Base-by-base conservation (phyloP, 1,140 invertebrate species). In the Idris sp. region DNA sequence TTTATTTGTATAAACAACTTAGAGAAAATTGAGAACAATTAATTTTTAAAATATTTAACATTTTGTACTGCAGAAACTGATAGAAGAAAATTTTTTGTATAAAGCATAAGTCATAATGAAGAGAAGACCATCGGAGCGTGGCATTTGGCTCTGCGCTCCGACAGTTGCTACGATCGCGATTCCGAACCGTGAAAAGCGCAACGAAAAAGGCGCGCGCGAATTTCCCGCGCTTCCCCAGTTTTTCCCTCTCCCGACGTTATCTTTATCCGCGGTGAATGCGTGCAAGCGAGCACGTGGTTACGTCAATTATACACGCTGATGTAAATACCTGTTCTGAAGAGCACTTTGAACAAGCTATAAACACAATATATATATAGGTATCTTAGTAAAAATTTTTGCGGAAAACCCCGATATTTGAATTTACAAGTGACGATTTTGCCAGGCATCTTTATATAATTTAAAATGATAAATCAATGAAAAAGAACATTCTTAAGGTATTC, bases 271-370 rank as follows among this genome's bases (percentile, higher is more conserved):
- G 26, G 31, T 31, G 36, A 28, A 16, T 65, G 54, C 53, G 58
- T 69, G 44, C 46, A 56, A 43, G 41, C 40, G 48, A 74, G 61
- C 71, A 65, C 65, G 71, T 69, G 61, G 62, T 59, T 51, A 41
- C 53, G 53, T 73, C 58, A 73, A 77, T 72, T 69, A 77, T 69
- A 53, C 31, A 35, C 28, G 33, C 53, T 28, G 19, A 62, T 22
- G 16, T 62, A 49, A 22, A 16, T 62, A 51, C 35, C 4, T 31
- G 35, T 43, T 43, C 41, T 14, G 25, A 30, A 35, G n/a, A 4
- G 6, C 19, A 6, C 6, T 22, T 22, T 28, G 49, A 56, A 48
- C 19, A 30, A 15, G 54, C 25, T 22, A 40, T 44, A n/a, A n/a
- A n/a, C n/a, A n/a, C n/a, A n/a, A n/a, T n/a, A n/a, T n/a, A n/a